phyloP scores from a whole-genome alignment of 2,888 invertebrate genomes.

The Habroteleia sp. region DNA sequence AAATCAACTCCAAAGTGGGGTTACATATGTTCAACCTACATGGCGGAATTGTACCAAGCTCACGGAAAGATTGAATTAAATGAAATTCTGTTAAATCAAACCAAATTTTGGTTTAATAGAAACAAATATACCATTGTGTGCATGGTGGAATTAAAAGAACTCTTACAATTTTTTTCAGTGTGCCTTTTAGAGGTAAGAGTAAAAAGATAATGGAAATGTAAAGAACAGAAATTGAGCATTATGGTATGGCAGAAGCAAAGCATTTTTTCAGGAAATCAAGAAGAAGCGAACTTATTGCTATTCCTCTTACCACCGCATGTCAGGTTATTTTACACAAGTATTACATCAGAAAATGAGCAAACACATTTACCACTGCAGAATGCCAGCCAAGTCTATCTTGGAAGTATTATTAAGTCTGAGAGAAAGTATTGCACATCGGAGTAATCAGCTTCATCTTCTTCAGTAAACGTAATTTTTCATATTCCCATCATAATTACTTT shows the following conservation, averaged over 20 bases:
- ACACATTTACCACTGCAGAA: slow-evolving; percentile 33
- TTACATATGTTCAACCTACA: no score
- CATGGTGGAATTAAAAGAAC: no score
- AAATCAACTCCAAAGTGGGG: no score
- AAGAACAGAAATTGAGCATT: slow-evolving; percentile 9
- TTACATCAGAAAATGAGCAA: slow-evolving; percentile 50
- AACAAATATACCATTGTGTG: no score
- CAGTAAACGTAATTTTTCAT: slow-evolving; percentile 39
- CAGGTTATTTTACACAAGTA: slow-evolving; percentile 44
- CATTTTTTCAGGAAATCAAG: slow-evolving; percentile 20
- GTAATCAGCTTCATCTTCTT: slow-evolving; percentile 46
- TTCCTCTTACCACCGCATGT: slow-evolving; percentile 25
- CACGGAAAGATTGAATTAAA: no score
- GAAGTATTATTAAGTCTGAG: slow-evolving; percentile 42
- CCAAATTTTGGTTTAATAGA: no score
- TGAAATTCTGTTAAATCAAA: no score
- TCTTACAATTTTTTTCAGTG: no score
- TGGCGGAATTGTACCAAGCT: no score
- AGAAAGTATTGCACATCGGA: slow-evolving; percentile 32
- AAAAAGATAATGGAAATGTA: slow-evolving; percentile 12
- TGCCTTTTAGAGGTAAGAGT: not conserved
- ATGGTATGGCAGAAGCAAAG: slow-evolving; percentile 7
- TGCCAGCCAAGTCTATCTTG: slow-evolving; percentile 7
- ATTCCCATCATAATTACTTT: slow-evolving; percentile 34
- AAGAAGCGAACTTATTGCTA: slow-evolving; percentile 28